Evolutionary conservation across 2,888 invertebrate genomes (phyloP).

Genomic region (Leptodirus hochenwartii): DNA sequence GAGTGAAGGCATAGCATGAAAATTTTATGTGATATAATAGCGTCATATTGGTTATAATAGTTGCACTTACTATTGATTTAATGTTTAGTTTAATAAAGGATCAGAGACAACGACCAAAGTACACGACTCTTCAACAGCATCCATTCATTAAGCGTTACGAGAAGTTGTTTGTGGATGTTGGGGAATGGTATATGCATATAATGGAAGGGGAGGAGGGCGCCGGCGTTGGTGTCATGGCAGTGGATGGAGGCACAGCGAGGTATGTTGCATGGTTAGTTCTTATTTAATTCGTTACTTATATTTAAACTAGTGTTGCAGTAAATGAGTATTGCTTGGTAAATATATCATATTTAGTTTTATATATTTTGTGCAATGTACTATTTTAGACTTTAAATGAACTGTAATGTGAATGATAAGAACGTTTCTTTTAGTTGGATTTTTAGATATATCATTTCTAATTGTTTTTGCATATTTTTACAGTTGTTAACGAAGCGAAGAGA

Average conservation of each 20-base stretch:
- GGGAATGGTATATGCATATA: slow-evolving; percentile 63
- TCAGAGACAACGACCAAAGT: slow-evolving; percentile 84
- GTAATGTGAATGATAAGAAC: not conserved
- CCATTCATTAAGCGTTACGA: slow-evolving; percentile 73
- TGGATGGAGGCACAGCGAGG: slow-evolving; percentile 25
- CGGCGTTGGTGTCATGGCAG: slow-evolving; percentile 10
- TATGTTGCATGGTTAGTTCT: slow-evolving; percentile 30
- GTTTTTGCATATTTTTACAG: too few relatives aligned
- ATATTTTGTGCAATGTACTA: not conserved
- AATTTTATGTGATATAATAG: too few relatives aligned
- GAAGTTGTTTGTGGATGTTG: slow-evolving; percentile 48
- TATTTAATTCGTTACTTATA: slow-evolving; percentile 12
- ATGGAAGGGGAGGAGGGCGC: slow-evolving; percentile 33
- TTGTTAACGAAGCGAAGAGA: too few relatives aligned
- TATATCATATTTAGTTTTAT: not conserved
- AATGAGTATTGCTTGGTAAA: not conserved
- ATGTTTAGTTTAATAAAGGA: slow-evolving; percentile 75
- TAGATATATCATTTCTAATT: too few relatives aligned
- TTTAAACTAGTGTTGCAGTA: slow-evolving; percentile 7
- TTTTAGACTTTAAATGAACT: not conserved
- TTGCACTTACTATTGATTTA: too few relatives aligned
- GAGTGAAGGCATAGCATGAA: too few relatives aligned
- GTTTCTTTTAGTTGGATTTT: too few relatives aligned
- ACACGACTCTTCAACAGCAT: slow-evolving; percentile 75
- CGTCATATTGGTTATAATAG: too few relatives aligned